These are phyloP conservation scores for Caradrina kadenii DNA, from an alignment of 2,888 invertebrate species.

Conservation along the genomic window DNA sequence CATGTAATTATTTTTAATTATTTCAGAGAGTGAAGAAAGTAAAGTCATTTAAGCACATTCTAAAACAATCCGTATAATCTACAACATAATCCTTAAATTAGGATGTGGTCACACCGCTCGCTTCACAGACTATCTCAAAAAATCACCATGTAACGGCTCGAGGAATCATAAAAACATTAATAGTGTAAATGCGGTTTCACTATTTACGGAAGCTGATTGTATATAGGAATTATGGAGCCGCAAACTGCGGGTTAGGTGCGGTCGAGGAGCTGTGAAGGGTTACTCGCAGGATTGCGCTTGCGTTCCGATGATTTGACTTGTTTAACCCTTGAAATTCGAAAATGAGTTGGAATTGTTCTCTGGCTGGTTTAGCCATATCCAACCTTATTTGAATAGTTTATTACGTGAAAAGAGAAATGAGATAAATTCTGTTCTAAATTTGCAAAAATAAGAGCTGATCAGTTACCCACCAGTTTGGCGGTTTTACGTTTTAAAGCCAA, in stretches of 20 bases:
- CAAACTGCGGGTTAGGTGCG: constrained; percentile 75
- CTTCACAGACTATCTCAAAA: constrained; percentile 67
- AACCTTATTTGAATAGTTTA: too few species aligned
- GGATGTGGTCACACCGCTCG: constrained; percentile 75
- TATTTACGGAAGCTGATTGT: constrained; percentile 87
- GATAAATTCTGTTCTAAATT: too few species aligned
- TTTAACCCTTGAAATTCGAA: constrained; percentile 8
- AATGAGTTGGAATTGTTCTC: background rate
- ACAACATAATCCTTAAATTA: constrained; percentile 64
- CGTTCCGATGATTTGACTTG: constrained; percentile 28
- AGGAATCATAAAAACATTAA: constrained; percentile 82
- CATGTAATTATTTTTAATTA: too few species aligned
- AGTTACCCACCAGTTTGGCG: too few species aligned
- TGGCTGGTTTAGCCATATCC: too few species aligned
- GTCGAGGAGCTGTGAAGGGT: constrained; percentile 68
- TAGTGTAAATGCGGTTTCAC: constrained; percentile 86
- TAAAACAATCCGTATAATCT: constrained; percentile 1
- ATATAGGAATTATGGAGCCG: constrained; percentile 82
- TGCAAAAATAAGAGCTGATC: too few species aligned
- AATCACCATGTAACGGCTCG: constrained; percentile 77
- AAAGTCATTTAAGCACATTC: background rate
- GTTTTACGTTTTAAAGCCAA: too few species aligned
- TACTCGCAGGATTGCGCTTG: constrained; percentile 26
- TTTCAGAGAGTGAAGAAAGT: background rate
- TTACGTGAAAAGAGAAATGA: too few species aligned